These are phyloP conservation scores for Theocolax elegans DNA, from an alignment of 1,140 invertebrate genomes.

Conservation along the genomic window DNA sequence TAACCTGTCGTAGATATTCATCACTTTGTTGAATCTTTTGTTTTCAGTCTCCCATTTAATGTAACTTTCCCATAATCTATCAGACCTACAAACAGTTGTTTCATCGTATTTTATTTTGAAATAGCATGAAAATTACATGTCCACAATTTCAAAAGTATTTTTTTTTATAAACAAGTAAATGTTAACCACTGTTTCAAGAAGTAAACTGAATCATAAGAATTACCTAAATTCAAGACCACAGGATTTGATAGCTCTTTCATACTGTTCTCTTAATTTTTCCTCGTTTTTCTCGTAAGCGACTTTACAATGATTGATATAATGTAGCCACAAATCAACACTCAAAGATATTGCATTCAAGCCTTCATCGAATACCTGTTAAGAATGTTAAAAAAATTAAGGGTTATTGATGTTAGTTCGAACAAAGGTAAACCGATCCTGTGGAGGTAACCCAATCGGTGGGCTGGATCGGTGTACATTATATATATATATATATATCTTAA, in stretches of 20 bases:
- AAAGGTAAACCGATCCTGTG: slow-evolving; percentile 30
- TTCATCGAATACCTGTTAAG: slow-evolving; percentile 91
- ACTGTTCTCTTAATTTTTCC: slow-evolving; percentile 82
- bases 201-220: slow-evolving; percentile 39
- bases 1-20: slow-evolving; percentile 87
- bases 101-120: not conserved
- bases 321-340: slow-evolving; percentile 97
- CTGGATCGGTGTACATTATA: too few species aligned
- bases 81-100: slow-evolving; percentile 75
- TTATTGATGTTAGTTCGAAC: slow-evolving; percentile 21
- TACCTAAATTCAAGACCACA: slow-evolving; percentile 94
- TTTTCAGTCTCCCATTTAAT: slow-evolving; percentile 93
- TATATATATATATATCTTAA: too few species aligned
- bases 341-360: slow-evolving; percentile 95
- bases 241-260: slow-evolving; percentile 86
- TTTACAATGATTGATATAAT: slow-evolving; percentile 93
- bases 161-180: too few species aligned
- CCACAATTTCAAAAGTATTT: too few species aligned
- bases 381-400: slow-evolving; percentile 42
- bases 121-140: too few species aligned
- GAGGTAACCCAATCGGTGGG: slow-evolving; percentile 23
- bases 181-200: too few species aligned
- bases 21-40: slow-evolving; percentile 82
- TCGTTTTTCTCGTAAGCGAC: slow-evolving; percentile 80
- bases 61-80: slow-evolving; percentile 96